phyloP scores from a whole-genome alignment of 2,113 vertebrate genomes.

The Podiceps cristatus region DNA sequence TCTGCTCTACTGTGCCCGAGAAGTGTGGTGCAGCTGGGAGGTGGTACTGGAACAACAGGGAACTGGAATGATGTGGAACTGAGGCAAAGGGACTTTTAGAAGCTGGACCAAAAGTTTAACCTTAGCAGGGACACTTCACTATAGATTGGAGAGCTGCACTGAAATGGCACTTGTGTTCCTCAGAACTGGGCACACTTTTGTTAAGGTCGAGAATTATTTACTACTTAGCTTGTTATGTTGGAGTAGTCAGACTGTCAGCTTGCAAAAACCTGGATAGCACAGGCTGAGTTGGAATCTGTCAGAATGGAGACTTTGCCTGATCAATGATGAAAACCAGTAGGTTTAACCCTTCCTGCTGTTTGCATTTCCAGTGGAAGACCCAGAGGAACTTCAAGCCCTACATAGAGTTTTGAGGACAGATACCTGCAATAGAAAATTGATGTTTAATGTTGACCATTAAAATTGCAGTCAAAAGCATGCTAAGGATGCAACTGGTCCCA shows the following conservation, averaged over 20 bases:
- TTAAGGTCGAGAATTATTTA: neutral
- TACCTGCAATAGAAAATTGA: neutral
- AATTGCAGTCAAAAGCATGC: neutral
- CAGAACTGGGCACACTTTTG: neutral
- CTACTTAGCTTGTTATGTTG: neutral
- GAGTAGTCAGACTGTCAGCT: neutral
- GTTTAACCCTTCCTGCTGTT: neutral
- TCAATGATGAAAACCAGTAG: neutral
- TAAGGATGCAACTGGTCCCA: neutral
- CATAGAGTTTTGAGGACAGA: neutral
- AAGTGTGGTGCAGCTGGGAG: neutral
- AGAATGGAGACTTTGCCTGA: neutral
- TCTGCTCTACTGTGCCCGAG: accelerated
- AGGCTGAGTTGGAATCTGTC: neutral
- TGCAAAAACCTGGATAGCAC: neutral
- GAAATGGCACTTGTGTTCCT: neutral
- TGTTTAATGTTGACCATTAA: neutral
- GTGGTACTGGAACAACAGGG: neutral
- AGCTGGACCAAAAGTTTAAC: neutral
- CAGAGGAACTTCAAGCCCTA: neutral
- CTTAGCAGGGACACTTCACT: neutral
- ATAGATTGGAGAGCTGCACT: neutral
- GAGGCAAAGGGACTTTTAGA: neutral
- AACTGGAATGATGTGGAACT: neutral
- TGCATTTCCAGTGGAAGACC: neutral